Base-by-base conservation (phyloP, 2,797 vertebrate genomes). In the Epinephelus awoara region DNA sequence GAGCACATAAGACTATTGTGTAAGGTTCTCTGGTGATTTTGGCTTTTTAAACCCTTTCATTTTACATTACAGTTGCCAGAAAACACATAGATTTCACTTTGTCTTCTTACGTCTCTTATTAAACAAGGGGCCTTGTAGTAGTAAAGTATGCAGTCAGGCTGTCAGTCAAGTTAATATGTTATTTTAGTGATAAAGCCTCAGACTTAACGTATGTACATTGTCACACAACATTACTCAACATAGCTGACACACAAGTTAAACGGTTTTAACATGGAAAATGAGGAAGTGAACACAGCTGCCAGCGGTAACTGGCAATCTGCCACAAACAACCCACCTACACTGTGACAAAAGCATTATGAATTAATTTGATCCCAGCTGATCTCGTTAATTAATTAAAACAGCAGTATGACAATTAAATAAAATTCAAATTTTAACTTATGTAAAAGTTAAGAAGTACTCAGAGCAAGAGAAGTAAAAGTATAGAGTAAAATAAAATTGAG, bases 251-350 rank as follows among this genome's bases (percentile, higher is more conserved):
- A n/a, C 21, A 62, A 23, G 68, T 65, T 61, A 49, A 77, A 77
- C 55, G 0, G 65, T 62, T 78, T 34, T 58, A 47, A 49, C 15
- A 44, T 2, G 19, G 14, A 7, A 38, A 40, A 77, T 23, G 34
- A 85, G 88, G 86, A 88, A 88, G 74, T 71, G 23, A 0, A 25
- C 50, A 49, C 80, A 72, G 64, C 80, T 83, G 80, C 79, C 55
- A 84, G 85, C 70, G 0, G 67, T 57, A 40, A 11, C 52, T 83
- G 84, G 71, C 75, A 1, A 46, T 14, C 9, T 34, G 74, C 81
- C 81, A 75, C 15, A 6, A 4, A 27, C 54, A 21, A 13, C 1
- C 13, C 10, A 9, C 49, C 13, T 10, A 12, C 59, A 19, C 21
- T 46, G 19, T 25, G 21, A 72, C 10, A 50, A 25, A 49, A 56